Percentiles rank a stretch among this genome's conserved stretches.
Conservation (phyloP, 2,797 vertebrate genomes). For the Sebastolobus altivelis region DNA sequence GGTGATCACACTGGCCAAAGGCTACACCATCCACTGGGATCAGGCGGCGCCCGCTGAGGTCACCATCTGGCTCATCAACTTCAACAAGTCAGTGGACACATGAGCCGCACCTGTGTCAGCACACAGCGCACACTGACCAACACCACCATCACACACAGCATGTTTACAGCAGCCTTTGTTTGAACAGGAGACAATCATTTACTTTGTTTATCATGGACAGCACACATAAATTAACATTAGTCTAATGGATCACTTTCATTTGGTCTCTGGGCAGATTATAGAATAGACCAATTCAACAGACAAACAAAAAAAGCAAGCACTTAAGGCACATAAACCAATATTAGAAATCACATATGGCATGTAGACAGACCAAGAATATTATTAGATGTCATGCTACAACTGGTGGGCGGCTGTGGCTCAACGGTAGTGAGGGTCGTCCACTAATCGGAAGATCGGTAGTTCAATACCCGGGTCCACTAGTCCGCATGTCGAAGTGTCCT, state of each 20-base stretch:
- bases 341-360: not conserved
- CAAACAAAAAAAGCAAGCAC: too few relatives aligned
- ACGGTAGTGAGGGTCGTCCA: too few relatives aligned
- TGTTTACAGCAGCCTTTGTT: not conserved
- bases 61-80: constrained; percentile 97
- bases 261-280: not conserved
- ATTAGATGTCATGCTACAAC: too few relatives aligned
- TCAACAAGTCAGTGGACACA: constrained; percentile 89
- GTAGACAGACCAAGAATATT: not conserved
- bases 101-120: not conserved
- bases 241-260: not conserved
- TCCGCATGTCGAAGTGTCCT: too few relatives aligned
- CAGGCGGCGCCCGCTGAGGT: constrained; percentile 91
- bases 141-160: not conserved
- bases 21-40: constrained; percentile 98
- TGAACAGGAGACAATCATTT: not conserved
- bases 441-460: too few relatives aligned
- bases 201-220: not conserved
- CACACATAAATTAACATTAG: not conserved
- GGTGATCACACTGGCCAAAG: constrained; percentile 91
- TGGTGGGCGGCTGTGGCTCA: too few relatives aligned
- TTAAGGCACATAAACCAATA: not conserved
- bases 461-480: too few relatives aligned
- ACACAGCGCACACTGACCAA: not conserved
- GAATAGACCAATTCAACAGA: not conserved